phyloP scores from a whole-genome alignment of 2,113 vertebrate species.

The Eonycteris spelaea region DNA sequence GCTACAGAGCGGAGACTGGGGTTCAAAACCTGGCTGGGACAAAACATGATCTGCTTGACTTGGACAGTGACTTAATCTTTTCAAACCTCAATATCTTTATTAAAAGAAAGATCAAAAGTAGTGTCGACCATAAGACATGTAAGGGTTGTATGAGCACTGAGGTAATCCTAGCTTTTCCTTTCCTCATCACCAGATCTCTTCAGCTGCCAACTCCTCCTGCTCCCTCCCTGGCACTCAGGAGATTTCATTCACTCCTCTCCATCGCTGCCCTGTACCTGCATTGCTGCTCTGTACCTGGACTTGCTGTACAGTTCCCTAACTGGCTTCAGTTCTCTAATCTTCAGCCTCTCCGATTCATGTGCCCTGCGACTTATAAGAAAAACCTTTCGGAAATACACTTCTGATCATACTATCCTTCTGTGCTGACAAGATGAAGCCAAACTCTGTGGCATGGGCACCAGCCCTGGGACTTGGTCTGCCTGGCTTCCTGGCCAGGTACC shows the following conservation, averaged over 20 bases:
- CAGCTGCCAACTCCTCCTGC: neutral
- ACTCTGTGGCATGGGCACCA: neutral
- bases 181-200: neutral
- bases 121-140: rapidly evolving
- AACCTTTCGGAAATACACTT: neutral
- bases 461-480: neutral
- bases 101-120: neutral
- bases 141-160: neutral
- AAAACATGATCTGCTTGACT: neutral
- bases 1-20: neutral
- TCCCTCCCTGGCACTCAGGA: neutral
- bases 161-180: neutral
- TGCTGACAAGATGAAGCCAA: neutral
- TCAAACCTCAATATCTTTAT: neutral
- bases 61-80: neutral
- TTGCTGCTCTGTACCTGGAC: neutral
- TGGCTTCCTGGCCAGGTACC: neutral
- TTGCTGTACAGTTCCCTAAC: neutral
- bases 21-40: neutral
- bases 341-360: neutral
- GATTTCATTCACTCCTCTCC: neutral
- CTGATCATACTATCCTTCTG: neutral
- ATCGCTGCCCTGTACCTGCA: neutral
- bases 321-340: neutral
- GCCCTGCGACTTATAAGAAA: neutral